A percentile compares a stretch with the other conserved stretches of the same genome.
Conservation (phyloP, 2,888 invertebrate genomes). For the Prenolepis imparis region DNA sequence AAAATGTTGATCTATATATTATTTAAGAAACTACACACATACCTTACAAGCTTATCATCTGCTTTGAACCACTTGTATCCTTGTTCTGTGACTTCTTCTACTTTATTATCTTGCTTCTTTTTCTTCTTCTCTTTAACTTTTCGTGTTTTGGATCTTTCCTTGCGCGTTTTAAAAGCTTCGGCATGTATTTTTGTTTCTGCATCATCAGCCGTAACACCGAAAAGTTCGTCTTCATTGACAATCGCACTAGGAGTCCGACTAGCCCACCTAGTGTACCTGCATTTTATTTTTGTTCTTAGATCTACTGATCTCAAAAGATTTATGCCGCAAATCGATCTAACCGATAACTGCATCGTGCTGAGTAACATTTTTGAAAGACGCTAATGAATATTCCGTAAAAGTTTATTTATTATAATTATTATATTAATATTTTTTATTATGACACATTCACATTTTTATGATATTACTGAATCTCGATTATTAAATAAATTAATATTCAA, state of each 20-base stretch:
- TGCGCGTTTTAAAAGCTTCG: conserved; percentile 1
- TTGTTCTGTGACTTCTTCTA: conserved; percentile 86
- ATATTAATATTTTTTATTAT: neutral
- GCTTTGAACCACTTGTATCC: conserved; percentile 89
- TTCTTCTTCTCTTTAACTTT: neutral
- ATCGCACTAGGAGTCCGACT: conserved; percentile 88
- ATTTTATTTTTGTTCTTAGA: conserved; percentile 28
- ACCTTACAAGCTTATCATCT: conserved; percentile 89
- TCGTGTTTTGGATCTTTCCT: conserved; percentile 12
- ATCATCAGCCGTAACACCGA: conserved; percentile 64
- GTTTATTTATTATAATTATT: neutral
- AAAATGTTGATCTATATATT: conserved; percentile 12
- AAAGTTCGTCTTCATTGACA: conserved; percentile 86
- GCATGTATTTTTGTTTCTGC: neutral
- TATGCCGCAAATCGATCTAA: neutral
- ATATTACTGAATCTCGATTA: neutral
- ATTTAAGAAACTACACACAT: conserved; percentile 65
- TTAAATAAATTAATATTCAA: no score
- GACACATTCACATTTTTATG: neutral
- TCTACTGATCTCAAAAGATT: neutral
- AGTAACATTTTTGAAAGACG: conserved; percentile 24
- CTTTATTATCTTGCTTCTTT: conserved; percentile 86
- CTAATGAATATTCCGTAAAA: neutral
- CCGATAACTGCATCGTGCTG: conserved; percentile 9
- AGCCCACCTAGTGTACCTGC: conserved; percentile 85